Evolutionary conservation across 1,140 invertebrate species (phyloP), one percentile per base, ranked within the genome.

Genomic region (Drosophila varians): DNA sequence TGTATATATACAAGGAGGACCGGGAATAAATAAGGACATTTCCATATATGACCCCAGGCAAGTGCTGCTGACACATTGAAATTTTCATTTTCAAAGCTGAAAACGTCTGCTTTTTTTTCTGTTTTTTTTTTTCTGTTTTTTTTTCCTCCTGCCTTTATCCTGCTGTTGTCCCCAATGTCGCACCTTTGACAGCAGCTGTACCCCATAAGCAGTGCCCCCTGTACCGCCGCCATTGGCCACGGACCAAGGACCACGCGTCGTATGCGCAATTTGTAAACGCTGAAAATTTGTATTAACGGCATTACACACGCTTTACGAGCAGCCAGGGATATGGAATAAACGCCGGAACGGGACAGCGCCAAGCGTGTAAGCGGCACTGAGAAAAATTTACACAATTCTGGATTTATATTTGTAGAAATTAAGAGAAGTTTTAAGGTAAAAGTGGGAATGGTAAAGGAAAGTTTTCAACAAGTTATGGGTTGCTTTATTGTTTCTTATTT

Each of bases 241-340:
- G n/a, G n/a, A n/a, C n/a, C n/a, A n/a, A 45, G 72, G 12, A 34
- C 69, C 75, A 83, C 73, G 80, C 68, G 76, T 69, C 76, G 80
- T 84, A 84, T 86, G 80, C 80, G 80, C 76, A 84, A 84, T 84
- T 84, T 86, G 80, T 80, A 76, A 86, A 66, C 72, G 73, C 73
- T 86, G 80, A 84, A 74, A 84, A 84, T 86, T 84, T 74, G 80
- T 76, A 84, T 84, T 84, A 84, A 84, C 80, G 68, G 80, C 62
- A 86, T 84, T 80, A 86, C 76, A 84, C 56, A 74, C 80, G 62
- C 76, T 79, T 84, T 84, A 84, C 72, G 76, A 76, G 72, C 76
- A 86, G 71, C 46, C 66, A 54, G 74, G 43, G 71, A 47, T 36
- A 48, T 36, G 55, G 48, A 45, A 52, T 66, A 48, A 74, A 74